phyloP scores from a whole-genome alignment of 2,113 vertebrate genomes.

The Bubalus kerabau region DNA sequence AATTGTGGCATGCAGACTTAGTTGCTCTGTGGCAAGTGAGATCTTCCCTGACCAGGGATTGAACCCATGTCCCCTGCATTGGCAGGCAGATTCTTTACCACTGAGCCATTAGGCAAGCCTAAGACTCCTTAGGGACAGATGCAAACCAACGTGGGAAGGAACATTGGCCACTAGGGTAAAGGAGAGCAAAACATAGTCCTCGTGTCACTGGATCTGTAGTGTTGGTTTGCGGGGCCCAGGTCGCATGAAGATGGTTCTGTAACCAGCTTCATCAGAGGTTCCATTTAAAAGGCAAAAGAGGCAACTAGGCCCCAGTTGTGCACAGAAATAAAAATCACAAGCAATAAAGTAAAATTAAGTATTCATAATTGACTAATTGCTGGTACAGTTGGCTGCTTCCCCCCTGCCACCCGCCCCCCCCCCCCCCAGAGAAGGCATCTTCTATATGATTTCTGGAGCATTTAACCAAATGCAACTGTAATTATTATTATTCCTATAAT shows the following conservation, averaged over 20 bases:
- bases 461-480: conserved; percentile 45
- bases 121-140: not conserved
- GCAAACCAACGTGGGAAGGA: not conserved
- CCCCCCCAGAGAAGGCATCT: not conserved
- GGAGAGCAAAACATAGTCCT: not conserved
- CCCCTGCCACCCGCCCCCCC: too few species aligned
- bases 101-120: not conserved
- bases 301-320: not conserved
- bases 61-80: not conserved
- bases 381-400: conserved; percentile 9
- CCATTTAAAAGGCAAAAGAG: conserved; percentile 11
- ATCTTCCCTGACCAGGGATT: not conserved
- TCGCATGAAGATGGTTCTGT: not conserved
- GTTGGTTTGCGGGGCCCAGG: not conserved
- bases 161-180: not conserved
- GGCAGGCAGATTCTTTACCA: not conserved
- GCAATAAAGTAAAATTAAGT: conserved; percentile 47
- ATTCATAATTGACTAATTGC: conserved; percentile 60
- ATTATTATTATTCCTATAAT: conserved; percentile 66
- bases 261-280: not conserved
- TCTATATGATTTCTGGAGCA: conserved; percentile 51
- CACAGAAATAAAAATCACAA: conserved; percentile 44
- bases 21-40: not conserved
- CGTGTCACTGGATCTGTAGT: not conserved
- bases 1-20: not conserved